A percentile compares a stretch with the other conserved stretches of the same genome.
These are phyloP conservation scores for Salvelinus alpinus DNA, from an alignment of 2,113 vertebrate genomes.

Conservation along the genomic window DNA sequence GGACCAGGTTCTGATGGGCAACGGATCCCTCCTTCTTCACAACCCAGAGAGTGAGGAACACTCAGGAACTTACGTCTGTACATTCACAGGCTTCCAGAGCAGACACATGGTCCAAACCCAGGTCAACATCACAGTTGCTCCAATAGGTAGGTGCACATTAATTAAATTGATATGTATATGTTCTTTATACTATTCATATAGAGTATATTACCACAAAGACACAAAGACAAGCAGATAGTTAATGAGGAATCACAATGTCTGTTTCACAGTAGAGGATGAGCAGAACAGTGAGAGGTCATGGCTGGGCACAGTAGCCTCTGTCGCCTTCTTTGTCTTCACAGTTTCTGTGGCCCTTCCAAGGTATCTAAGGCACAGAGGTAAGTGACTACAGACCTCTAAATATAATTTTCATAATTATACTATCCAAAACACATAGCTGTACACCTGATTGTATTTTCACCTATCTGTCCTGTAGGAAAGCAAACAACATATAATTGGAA, in stretches of 20 bases:
- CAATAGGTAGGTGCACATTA: constrained; percentile 57
- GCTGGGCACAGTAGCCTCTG: constrained; percentile 72
- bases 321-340: constrained; percentile 67
- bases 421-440: too few species aligned
- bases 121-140: constrained; percentile 65
- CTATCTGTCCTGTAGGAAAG: neutral
- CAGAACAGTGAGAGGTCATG: constrained; percentile 57
- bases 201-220: neutral
- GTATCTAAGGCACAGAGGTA: constrained; percentile 67
- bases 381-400: neutral
- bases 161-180: neutral
- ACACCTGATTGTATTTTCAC: neutral
- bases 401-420: too few species aligned
- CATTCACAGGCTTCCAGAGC: constrained; percentile 59
- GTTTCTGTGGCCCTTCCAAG: constrained; percentile 57
- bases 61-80: constrained; percentile 69
- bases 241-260: constrained; percentile 7
- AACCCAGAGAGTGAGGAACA: constrained; percentile 55
- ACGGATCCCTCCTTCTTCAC: constrained; percentile 68
- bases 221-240: neutral
- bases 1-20: constrained; percentile 57
- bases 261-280: constrained; percentile 58
- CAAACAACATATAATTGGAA: neutral
- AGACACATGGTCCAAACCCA: constrained; percentile 61
- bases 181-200: neutral